phyloP scores from a whole-genome alignment of 2,888 invertebrate genomes.

The Branchellion lobata region DNA sequence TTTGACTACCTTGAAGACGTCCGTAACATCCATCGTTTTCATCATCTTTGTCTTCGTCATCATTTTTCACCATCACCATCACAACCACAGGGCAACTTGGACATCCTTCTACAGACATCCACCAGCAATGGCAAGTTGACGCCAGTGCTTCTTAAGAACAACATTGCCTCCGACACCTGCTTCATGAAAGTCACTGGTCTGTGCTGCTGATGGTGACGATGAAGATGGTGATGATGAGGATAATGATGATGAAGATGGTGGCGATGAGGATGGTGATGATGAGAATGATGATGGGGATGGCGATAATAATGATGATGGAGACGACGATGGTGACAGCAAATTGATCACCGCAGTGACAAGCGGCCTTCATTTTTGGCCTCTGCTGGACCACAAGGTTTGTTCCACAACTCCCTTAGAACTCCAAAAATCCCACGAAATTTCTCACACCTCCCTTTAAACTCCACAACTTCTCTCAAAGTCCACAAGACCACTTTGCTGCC shows the following conservation, averaged over 20 bases:
- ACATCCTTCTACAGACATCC: constrained; percentile 33
- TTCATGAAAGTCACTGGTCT: constrained; percentile 78
- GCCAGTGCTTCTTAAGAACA: constrained; percentile 68
- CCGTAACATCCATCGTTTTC: no score
- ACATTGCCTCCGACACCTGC: constrained; percentile 87
- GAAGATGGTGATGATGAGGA: background rate
- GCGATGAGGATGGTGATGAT: background rate
- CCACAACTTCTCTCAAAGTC: no score
- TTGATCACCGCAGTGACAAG: background rate
- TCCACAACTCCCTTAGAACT: no score
- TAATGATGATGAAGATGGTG: background rate
- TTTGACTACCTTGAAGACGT: constrained; percentile 46
- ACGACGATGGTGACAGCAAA: background rate
- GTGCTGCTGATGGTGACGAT: background rate
- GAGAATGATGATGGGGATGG: background rate
- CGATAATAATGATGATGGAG: background rate
- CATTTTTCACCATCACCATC: no score
- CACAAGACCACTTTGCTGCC: no score
- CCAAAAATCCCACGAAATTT: no score
- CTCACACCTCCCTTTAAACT: no score
- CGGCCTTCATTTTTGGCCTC: no score
- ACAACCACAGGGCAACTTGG: constrained; percentile 39
- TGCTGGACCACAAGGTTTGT: no score
- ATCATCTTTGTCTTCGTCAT: no score
- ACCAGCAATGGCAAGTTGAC: constrained; percentile 4